These are phyloP conservation scores for Dasysyrphus albostriatus DNA, from an alignment of 2,888 invertebrate genomes.

Conservation along the genomic window DNA sequence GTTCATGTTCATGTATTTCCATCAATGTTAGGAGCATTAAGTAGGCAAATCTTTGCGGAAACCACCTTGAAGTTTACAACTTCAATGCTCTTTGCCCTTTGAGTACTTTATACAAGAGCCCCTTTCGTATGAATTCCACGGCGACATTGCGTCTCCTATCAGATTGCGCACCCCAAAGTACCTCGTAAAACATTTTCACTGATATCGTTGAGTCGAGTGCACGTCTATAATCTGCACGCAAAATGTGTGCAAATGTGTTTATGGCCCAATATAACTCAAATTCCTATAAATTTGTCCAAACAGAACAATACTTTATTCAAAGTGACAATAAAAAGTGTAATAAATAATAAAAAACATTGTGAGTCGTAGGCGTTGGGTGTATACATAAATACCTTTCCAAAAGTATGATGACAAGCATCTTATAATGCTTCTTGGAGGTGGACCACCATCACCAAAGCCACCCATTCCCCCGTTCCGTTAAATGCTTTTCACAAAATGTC, in stretches of 20 bases:
- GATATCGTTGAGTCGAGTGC: slow-evolving; percentile 45
- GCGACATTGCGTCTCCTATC: slow-evolving; percentile 25
- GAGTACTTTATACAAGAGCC: background rate
- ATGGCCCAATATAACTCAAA: slow-evolving; percentile 70
- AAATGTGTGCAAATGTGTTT: slow-evolving; percentile 71
- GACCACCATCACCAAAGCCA: background rate
- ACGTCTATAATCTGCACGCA: slow-evolving; percentile 57
- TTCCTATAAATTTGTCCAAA: slow-evolving; percentile 66
- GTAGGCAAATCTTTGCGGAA: slow-evolving; percentile 40
- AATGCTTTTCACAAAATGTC: slow-evolving; percentile 62
- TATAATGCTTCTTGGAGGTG: background rate
- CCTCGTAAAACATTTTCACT: slow-evolving; percentile 65
- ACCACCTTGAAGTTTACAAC: slow-evolving; percentile 59
- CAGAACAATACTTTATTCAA: slow-evolving; percentile 71
- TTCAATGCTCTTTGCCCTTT: slow-evolving; percentile 10
- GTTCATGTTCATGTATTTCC: slow-evolving; percentile 52
- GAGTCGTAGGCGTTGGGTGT: slow-evolving; percentile 45
- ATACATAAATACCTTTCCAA: background rate
- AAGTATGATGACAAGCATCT: slow-evolving; percentile 8
- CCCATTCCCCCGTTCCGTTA: slow-evolving; percentile 15
- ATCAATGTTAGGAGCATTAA: background rate
- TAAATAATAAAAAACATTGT: slow-evolving; percentile 59
- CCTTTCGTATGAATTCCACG: background rate
- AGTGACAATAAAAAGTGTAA: slow-evolving; percentile 56
- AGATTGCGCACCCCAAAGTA: slow-evolving; percentile 42